phyloP scores from a whole-genome alignment of 2,888 invertebrate genomes.

The Harpalus rubripes region DNA sequence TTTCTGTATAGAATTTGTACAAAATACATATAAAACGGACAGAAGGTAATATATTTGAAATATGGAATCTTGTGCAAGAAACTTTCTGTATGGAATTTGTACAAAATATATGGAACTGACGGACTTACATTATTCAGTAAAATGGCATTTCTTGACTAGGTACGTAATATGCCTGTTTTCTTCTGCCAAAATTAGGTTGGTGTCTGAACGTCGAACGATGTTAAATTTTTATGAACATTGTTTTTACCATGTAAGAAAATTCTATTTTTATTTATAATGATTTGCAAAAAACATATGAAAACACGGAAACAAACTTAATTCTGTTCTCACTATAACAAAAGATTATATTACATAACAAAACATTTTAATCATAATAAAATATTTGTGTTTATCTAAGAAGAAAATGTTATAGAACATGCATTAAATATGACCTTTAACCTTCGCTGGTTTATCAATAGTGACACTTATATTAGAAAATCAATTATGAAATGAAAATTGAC shows the following conservation, averaged over 20 bases:
- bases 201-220: no score
- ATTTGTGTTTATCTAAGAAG: neutral
- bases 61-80: no score
- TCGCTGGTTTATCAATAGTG: conserved; percentile 9
- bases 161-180: no score
- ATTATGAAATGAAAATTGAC: conserved; percentile 30
- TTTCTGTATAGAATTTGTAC: no score
- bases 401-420: neutral
- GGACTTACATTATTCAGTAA: no score
- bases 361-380: conserved; percentile 16
- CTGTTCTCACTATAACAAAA: neutral
- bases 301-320: neutral
- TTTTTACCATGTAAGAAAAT: neutral
- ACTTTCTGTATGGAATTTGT: no score
- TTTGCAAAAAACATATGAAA: neutral
- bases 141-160: no score
- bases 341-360: conserved; percentile 12
- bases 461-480: conserved; percentile 30
- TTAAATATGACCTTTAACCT: conserved; percentile 24
- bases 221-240: no score
- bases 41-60: no score
- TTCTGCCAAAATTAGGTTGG: no score
- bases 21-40: no score
- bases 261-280: neutral
- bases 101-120: no score